Base-by-base conservation (phyloP, 2,797 vertebrate genomes). In the Coreius guichenoti region DNA sequence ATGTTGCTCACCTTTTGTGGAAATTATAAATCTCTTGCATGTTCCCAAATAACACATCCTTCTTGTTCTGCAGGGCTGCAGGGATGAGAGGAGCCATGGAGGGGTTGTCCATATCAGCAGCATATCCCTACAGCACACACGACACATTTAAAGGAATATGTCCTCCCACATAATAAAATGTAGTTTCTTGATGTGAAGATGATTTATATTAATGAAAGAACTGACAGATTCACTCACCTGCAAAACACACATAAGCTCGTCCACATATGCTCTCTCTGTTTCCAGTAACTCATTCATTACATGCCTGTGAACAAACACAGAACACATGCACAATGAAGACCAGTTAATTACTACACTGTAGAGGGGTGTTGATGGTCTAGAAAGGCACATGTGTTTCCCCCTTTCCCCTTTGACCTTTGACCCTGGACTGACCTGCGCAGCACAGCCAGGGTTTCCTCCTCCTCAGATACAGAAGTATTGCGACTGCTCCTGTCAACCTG, bases 1-100 rank as follows among this genome's bases (percentile, higher is more conserved):
- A 26, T 76, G 51, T 23, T 5, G 9, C 86, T 84, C 47, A 99
- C 98, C 97, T 97, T 94, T 97, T 97, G 90, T 99, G 98, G 89
- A 99, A 99, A 89, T 98, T 95, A 90, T 99, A 99, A 87, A 99
- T 99, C 92, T 99, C 98, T 33, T 96, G 95, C 98, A 99, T 99
- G 93, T 99, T 99, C 43, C 98, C 98, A 87, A 99, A 99, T 86
- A 99, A 94, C 85, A 99, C 90, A 67, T 97, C 96, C 92, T 98
- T 99, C 92, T 99, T 99, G 93, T 97, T 97, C 73, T 97, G 98
- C 56, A 99, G 92, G 80, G 96, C 93, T 14, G 95, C 86, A 0
- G 97, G 95, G 36, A 99, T 96, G 87, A 99, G 97, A 61, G 95
- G 94, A 29, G 92, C 92, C 96, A 98, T 96, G 21, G 97, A 90